These are phyloP conservation scores for Caenorhabditis parvicauda DNA, from an alignment of 2,888 invertebrate species.

Conservation along the genomic window DNA sequence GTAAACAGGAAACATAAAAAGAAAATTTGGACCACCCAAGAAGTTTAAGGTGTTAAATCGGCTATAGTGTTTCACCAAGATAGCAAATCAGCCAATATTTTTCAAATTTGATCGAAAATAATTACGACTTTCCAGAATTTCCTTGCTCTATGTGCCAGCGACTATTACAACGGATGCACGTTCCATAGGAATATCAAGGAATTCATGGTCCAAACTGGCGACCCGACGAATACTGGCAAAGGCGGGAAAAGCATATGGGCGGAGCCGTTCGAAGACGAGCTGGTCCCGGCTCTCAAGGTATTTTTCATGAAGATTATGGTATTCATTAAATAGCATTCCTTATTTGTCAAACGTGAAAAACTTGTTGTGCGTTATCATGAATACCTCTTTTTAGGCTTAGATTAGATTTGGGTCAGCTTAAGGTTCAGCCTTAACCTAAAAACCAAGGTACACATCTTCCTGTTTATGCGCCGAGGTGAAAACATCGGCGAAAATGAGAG, in stretches of 20 bases:
- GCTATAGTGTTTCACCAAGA: background rate
- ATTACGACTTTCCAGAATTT: slow-evolving; percentile 83
- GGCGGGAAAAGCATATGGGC: slow-evolving; percentile 96
- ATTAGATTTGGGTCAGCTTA: too few relatives aligned
- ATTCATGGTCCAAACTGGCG: slow-evolving; percentile 78
- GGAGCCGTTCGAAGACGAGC: slow-evolving; percentile 92
- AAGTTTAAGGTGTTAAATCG: too few relatives aligned
- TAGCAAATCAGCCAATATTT: background rate
- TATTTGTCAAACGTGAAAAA: too few relatives aligned
- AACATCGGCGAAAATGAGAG: too few relatives aligned
- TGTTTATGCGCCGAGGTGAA: too few relatives aligned
- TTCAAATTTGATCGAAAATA: too few relatives aligned
- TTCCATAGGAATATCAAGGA: slow-evolving; percentile 70
- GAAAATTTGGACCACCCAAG: too few relatives aligned
- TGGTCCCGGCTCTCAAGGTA: slow-evolving; percentile 87
- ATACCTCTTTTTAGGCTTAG: too few relatives aligned
- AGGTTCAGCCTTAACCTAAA: too few relatives aligned
- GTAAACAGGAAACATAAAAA: too few relatives aligned
- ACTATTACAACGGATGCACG: slow-evolving; percentile 79
- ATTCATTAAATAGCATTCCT: background rate
- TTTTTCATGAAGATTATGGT: background rate
- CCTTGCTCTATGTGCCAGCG: slow-evolving; percentile 88
- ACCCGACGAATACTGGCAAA: slow-evolving; percentile 77
- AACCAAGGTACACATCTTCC: too few relatives aligned
- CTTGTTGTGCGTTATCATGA: too few relatives aligned